Percentiles rank a stretch among this genome's conserved stretches.
phyloP scores from a whole-genome alignment of 2,797 vertebrate species.

The Anguilla marmorata region DNA sequence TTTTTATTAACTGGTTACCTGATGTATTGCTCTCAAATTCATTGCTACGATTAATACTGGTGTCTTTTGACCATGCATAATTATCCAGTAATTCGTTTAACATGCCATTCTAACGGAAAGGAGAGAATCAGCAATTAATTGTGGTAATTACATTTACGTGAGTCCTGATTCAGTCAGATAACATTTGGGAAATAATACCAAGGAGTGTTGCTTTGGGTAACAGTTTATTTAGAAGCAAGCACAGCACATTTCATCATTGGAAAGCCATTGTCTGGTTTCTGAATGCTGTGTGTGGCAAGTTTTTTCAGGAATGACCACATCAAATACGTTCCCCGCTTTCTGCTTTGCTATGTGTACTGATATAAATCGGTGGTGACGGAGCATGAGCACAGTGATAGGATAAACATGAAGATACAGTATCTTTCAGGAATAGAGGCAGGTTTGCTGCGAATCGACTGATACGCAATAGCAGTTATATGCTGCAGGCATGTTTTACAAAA shows the following conservation, averaged over 20 bases:
- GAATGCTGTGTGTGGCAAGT: not conserved
- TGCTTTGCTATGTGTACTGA: not conserved
- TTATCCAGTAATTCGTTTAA: not conserved
- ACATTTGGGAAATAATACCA: slow-evolving; percentile 1
- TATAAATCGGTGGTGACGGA: not conserved
- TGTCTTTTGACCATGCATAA: not conserved
- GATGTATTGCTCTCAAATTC: not conserved
- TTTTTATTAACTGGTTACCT: not conserved
- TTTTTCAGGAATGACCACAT: not conserved
- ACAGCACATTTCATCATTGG: not conserved
- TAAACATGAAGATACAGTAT: not conserved
- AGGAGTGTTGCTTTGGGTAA: not conserved
- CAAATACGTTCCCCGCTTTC: not conserved
- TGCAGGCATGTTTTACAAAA: not conserved
- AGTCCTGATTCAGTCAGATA: not conserved
- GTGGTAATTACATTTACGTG: not conserved
- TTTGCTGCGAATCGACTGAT: not conserved
- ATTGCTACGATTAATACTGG: not conserved
- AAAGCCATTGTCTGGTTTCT: not conserved
- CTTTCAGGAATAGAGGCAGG: not conserved
- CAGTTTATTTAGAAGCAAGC: not conserved
- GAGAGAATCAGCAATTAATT: not conserved
- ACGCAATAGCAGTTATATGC: not conserved
- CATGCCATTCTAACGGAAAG: not conserved
- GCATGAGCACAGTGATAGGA: not conserved